Evolutionary conservation across 2,797 vertebrate species (phyloP), one percentile per base, ranked within the genome.

Genomic region (Megalops cyprinoides): DNA sequence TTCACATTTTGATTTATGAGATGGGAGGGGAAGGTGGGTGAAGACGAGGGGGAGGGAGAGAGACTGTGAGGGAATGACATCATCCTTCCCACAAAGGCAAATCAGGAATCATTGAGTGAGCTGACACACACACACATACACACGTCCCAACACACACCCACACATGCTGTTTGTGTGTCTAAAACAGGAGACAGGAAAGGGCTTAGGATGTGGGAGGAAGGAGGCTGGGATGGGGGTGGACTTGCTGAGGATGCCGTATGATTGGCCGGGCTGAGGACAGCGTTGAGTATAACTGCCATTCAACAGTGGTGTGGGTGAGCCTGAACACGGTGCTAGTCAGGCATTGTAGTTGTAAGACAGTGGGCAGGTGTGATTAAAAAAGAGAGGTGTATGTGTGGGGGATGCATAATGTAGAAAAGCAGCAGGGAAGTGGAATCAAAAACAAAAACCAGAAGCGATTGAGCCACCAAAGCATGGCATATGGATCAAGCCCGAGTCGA

Each of bases 1-100:
- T 92, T 85, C 86, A 89, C 84, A 49, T 81, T 34, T 82, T 94
- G 92, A 94, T 94, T 95, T 93, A 94, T 91, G 90, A 86, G 84
- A 28, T 82, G 76, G 83, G 88, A 89, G 85, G 79, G 65, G 48
- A 46, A 78, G 31, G 49, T 60, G 55, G 71, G 0, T 49, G 31
- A 60, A 73, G 77, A 20, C 77, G 73, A 18, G 60, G n/a, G 0
- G n/a, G 23, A 39, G 31, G 65, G 80, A 0, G 51, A 81, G 37
- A 76, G 39, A 77, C 49, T 79, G 60, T 46, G 69, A 42, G 42
- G 71, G 60, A 28, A 79, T 87, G 76, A 78, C 81, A 76, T 81
- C 56, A 81, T 75, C 34, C 55, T 76, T 81, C 77, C 34, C n/a
- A 39, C 23, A 31, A 37, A 76, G 60, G 80, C 62, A 55, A 76